A percentile compares a stretch with the other conserved stretches of the same genome.
phyloP scores from a whole-genome alignment of 35 echinoderm and acorn worm genomes.

The Heliocidaris tuberculata region DNA sequence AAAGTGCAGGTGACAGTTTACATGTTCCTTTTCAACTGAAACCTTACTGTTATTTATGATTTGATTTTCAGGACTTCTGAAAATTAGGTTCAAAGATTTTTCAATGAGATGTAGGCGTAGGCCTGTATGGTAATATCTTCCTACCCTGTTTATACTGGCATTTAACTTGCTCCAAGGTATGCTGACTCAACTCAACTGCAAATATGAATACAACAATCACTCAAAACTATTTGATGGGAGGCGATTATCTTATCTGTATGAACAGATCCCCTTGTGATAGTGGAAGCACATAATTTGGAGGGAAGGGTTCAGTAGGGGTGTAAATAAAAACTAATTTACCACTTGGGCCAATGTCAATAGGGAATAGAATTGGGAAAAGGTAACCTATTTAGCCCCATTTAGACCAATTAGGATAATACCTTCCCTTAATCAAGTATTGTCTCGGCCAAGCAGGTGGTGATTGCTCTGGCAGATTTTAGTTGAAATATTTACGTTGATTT shows the following conservation, averaged over 20 bases:
- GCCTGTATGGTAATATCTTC: too few species aligned
- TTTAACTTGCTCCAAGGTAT: too few species aligned
- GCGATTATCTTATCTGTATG: not conserved
- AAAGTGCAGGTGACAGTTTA: too few species aligned
- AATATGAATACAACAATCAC: too few species aligned
- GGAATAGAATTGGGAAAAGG: not conserved
- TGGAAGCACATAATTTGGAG: not conserved
- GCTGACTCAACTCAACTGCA: too few species aligned
- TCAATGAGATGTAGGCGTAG: too few species aligned
- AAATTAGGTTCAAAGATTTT: too few species aligned
- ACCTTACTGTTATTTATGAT: too few species aligned
- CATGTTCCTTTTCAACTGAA: too few species aligned
- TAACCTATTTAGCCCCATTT: slow-evolving; percentile 11
- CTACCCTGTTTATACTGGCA: too few species aligned
- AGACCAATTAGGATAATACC: not conserved
- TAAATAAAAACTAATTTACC: slow-evolving; percentile 6
- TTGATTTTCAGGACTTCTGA: too few species aligned
- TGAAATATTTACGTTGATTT: not conserved
- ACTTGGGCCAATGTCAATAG: not conserved
- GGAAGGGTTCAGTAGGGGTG: not conserved
- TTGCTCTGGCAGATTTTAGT: not conserved
- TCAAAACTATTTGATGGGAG: not conserved
- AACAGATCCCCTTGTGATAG: not conserved
- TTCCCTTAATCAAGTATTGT: not conserved
- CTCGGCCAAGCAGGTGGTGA: not conserved